These are phyloP conservation scores for Bucorvus abyssinicus DNA, from an alignment of 2,797 vertebrate genomes.

Conservation along the genomic window DNA sequence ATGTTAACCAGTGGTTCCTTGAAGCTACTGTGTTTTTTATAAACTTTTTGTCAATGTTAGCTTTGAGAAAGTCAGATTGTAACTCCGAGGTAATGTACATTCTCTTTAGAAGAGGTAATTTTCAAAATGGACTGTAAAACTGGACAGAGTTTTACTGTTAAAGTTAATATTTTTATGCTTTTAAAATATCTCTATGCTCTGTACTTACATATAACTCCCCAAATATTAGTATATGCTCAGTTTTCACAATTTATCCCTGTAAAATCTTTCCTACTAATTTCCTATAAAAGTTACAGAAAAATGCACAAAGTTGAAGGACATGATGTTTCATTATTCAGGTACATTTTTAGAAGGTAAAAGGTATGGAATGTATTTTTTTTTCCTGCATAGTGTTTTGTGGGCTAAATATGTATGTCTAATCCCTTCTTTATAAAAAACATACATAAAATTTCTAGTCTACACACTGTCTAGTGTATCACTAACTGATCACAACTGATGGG, in stretches of 20 bases:
- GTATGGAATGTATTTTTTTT: not conserved
- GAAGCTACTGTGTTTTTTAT: not conserved
- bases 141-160: not conserved
- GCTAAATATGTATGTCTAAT: not conserved
- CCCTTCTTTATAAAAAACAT: not conserved
- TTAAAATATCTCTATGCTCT: not conserved
- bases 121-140: not conserved
- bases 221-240: not conserved
- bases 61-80: not conserved
- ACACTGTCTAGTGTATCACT: not conserved
- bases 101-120: not conserved
- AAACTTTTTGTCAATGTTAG: not conserved
- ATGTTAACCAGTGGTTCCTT: not conserved
- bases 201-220: not conserved
- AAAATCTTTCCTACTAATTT: not conserved
- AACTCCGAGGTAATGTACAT: not conserved
- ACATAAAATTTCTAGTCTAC: not conserved
- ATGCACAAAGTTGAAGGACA: not conserved
- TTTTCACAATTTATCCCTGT: not conserved
- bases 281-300: not conserved
- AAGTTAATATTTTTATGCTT: not conserved
- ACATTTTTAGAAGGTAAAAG: not conserved
- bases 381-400: not conserved
- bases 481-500: not conserved
- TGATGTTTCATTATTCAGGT: not conserved